Conservation (phyloP, 1,140 invertebrate genomes). For the Venturia canescens region DNA sequence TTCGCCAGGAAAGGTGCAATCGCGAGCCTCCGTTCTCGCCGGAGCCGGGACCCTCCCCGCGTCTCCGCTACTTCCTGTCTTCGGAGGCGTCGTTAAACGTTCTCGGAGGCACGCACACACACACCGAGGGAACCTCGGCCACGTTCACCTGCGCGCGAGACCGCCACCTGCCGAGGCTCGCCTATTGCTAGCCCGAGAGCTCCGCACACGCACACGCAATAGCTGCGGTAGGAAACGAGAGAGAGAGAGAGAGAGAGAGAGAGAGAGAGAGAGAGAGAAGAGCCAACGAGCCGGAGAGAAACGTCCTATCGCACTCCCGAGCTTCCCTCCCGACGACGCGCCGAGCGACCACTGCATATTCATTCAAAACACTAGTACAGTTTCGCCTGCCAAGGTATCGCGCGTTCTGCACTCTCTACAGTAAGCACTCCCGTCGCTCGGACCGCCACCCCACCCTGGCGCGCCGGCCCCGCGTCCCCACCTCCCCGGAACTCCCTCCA, state of each 20-base stretch:
- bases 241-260: constrained; percentile 40
- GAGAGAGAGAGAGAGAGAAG: constrained; percentile 11
- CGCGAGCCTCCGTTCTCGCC: background rate
- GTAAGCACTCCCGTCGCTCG: background rate
- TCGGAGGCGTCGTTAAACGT: constrained; percentile 37
- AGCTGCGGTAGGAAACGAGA: constrained; percentile 47
- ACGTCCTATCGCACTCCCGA: constrained; percentile 53
- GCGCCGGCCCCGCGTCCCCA: too few species aligned
- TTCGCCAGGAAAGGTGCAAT: background rate
- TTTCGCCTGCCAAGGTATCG: background rate
- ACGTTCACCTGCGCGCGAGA: constrained; percentile 68
- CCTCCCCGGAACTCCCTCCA: too few species aligned
- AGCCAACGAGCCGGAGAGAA: constrained; percentile 46
- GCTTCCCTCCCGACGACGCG: constrained; percentile 28
- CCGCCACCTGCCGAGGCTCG: constrained; percentile 67
- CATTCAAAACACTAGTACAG: constrained; percentile 23
- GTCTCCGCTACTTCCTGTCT: constrained; percentile 72
- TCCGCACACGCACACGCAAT: constrained; percentile 5
- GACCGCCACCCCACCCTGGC: background rate
- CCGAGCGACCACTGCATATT: constrained; percentile 10
- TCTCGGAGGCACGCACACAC: background rate
- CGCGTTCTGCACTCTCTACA: background rate
- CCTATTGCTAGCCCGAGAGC: constrained; percentile 59
- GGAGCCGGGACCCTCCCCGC: constrained; percentile 10
- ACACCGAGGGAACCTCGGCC: constrained; percentile 51